Evolutionary conservation across 2,888 invertebrate species (phyloP), one percentile per base, ranked within the genome.

Genomic region (Volucella inflata): DNA sequence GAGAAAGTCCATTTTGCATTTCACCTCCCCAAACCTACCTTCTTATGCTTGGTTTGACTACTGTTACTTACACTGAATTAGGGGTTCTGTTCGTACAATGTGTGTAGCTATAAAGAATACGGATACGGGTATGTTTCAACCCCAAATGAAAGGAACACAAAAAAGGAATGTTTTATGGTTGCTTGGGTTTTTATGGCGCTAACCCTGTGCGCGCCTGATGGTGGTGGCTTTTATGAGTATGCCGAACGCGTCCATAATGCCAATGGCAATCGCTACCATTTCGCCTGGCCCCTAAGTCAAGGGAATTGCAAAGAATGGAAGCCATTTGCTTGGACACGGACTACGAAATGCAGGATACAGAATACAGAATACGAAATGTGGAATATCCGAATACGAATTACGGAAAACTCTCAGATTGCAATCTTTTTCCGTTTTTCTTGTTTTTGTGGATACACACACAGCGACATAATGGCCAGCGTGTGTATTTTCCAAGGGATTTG

Each of bases 191-290:
- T 85, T 67, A 85, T 72, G 76, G 67, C 40, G 81, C 85, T 85
- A 85, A 85, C 85, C 85, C 85, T 77, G 85, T 77, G 70, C 76
- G 71, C 81, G 68, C 70, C 75, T 72, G 84, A 76, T 81, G 81
- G 68, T 68, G 76, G 85, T 72, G 76, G 76, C 36, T 85, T 85
- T 85, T 81, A 85, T 72, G 85, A 72, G 65, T 85, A 55, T 81
- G 14, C 77, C 76, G 68, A 85, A 68, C 72, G 67, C 81, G 76
- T 76, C 51, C 85, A 72, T 81, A 81, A 76, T 78, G 55, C 60
- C 14, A 46, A 62, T 67, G 50, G 57, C 67, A 55, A 14, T 44
- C 14, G 53, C 70, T 67, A 57, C 57, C 67, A 55, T 21, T 44
- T 42, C 12, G n/a, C 59, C 55, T 16, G 38, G 30, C 59, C 81